Conservation (phyloP, 23 tunicate species). For the Oikopleura albicans region DNA sequence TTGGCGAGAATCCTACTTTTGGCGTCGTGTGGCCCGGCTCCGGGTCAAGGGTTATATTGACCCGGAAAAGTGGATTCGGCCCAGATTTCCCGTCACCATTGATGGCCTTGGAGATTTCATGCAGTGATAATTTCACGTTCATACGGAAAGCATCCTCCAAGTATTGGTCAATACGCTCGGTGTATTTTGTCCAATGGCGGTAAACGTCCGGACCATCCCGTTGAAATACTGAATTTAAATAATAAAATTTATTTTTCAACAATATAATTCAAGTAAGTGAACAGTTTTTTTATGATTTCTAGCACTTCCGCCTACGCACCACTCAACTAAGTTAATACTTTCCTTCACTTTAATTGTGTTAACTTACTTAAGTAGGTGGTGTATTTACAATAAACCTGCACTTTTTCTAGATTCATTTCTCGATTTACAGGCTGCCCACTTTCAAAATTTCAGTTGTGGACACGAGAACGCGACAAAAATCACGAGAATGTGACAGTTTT, state of each 20-base stretch:
- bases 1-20: conserved; percentile 59
- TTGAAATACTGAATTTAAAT: neutral
- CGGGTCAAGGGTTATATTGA: conserved; percentile 42
- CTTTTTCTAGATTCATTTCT: too few relatives aligned
- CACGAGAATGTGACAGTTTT: too few relatives aligned
- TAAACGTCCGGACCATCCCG: conserved; percentile 38
- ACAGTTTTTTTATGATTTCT: neutral
- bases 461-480: too few relatives aligned
- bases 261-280: too few relatives aligned
- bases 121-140: conserved; percentile 63
- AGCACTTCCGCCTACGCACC: too few relatives aligned
- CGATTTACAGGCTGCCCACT: too few relatives aligned
- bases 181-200: conserved; percentile 68
- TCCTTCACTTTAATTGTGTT: too few relatives aligned
- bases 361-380: too few relatives aligned
- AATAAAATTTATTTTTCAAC: too few relatives aligned
- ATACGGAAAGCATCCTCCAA: conserved; percentile 81
- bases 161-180: conserved; percentile 68
- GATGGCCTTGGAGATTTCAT: conserved; percentile 76
- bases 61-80: conserved; percentile 79
- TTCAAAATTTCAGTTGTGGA: too few relatives aligned
- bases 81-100: conserved; percentile 73
- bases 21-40: conserved; percentile 46
- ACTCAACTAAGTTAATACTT: neutral
- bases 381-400: too few relatives aligned